These are phyloP conservation scores for Agelastica alni DNA, from an alignment of 2,888 invertebrate species.

Conservation along the genomic window DNA sequence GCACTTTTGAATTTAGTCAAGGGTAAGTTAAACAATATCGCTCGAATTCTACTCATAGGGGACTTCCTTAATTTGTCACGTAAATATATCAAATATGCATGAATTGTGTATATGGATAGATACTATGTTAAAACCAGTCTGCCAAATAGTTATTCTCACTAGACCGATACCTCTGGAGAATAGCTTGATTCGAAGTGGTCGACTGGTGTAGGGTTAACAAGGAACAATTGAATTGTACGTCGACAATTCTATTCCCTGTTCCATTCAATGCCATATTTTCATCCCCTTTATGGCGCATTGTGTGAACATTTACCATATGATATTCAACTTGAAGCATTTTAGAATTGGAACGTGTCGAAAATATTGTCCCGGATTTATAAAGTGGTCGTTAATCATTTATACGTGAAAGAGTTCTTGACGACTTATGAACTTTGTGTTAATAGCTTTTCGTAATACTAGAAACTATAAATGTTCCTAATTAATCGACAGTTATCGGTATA, in stretches of 20 bases:
- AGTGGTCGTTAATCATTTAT: conserved; percentile 41
- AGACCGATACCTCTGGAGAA: not conserved
- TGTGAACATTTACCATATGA: conserved; percentile 55
- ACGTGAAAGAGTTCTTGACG: conserved; percentile 27
- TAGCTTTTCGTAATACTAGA: not conserved
- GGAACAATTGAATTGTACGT: conserved; percentile 57
- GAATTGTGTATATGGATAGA: conserved; percentile 53
- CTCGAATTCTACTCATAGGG: conserved; percentile 47
- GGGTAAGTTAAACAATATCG: conserved; percentile 51
- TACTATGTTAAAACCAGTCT: conserved; percentile 47
- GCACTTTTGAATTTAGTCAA: conserved; percentile 28
- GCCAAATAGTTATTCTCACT: conserved; percentile 36
- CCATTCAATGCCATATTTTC: conserved; percentile 53
- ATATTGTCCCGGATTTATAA: conserved; percentile 34
- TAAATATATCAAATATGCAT: conserved; percentile 58
- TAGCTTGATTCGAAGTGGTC: conserved; percentile 34
- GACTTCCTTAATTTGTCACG: conserved; percentile 55
- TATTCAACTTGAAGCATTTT: conserved; percentile 45
- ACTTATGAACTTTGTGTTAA: conserved; percentile 4
- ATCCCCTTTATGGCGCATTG: conserved; percentile 45
- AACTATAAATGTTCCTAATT: too few species aligned
- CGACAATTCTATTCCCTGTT: conserved; percentile 51
- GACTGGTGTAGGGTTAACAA: conserved; percentile 56
- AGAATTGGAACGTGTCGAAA: conserved; percentile 29
- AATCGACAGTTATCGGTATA: too few species aligned